Evolutionary conservation across 2,888 invertebrate species (phyloP).

Genomic region (Mythimna impura): DNA sequence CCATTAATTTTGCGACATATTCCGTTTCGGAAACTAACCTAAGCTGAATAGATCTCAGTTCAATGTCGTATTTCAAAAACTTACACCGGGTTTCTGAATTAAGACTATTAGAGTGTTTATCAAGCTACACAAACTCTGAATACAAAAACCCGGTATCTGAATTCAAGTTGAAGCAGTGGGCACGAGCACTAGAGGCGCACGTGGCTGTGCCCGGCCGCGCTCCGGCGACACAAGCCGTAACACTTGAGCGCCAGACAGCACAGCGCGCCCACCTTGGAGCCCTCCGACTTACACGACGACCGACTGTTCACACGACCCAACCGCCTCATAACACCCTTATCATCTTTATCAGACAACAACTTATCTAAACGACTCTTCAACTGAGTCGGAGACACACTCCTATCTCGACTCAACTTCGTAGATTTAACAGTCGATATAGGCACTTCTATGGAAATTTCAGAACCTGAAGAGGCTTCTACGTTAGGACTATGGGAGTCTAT

Average conservation of each 20-base stretch:
- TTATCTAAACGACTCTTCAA: slow-evolving; percentile 91
- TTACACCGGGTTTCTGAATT: no score
- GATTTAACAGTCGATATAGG: slow-evolving; percentile 66
- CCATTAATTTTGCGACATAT: no score
- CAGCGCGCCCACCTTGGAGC: slow-evolving; percentile 77
- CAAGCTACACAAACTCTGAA: not conserved
- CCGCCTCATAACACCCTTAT: slow-evolving; percentile 74
- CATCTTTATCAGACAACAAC: slow-evolving; percentile 70
- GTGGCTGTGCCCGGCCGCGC: slow-evolving; percentile 75
- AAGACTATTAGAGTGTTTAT: no score
- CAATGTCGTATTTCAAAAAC: no score
- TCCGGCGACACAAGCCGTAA: slow-evolving; percentile 84
- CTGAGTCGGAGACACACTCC: slow-evolving; percentile 91
- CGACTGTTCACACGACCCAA: slow-evolving; percentile 81
- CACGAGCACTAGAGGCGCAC: slow-evolving; percentile 77
- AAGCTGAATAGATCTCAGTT: no score
- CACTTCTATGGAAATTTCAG: slow-evolving; percentile 77
- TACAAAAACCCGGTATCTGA: not conserved
- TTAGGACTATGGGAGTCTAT: slow-evolving; percentile 94
- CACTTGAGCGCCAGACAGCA: slow-evolving; percentile 86
- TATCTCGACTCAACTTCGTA: slow-evolving; percentile 76
- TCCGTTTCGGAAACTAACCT: no score
- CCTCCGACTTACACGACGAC: slow-evolving; percentile 83
- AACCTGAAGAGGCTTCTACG: slow-evolving; percentile 81
- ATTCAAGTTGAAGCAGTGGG: slow-evolving; percentile 58